Conservation (phyloP, 2,797 vertebrate species). For the Muscicapa striata region DNA sequence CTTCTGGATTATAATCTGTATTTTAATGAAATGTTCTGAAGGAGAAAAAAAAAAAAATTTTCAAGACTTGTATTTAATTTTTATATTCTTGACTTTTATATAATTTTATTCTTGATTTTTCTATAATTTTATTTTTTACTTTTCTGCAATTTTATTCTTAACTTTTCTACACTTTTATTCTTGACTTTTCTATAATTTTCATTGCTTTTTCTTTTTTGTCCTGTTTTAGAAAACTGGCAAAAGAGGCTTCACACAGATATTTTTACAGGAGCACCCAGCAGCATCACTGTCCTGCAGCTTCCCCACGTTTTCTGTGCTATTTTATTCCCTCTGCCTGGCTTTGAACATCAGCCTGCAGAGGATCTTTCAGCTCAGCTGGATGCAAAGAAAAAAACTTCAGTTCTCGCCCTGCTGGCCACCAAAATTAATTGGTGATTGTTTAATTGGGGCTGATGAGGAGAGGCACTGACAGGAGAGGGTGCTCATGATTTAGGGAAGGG, state of each 20-base stretch:
- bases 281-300: neutral
- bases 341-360: neutral
- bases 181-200: neutral
- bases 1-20: neutral
- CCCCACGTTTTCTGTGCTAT: fast-evolving
- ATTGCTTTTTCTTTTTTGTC: neutral
- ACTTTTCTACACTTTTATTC: neutral
- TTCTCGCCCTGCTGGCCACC: neutral
- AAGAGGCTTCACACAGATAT: fast-evolving
- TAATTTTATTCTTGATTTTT: neutral
- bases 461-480: constrained; percentile 45
- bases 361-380: fast-evolving
- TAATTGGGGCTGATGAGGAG: neutral
- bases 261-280: neutral
- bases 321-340: fast-evolving
- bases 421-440: neutral
- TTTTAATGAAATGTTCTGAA: neutral
- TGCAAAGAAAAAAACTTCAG: fast-evolving
- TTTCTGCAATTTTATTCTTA: too few relatives aligned
- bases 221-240: neutral
- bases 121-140: neutral
- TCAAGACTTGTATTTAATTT: neutral
- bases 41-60: neutral
- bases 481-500: neutral
- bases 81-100: neutral